Percentiles rank a stretch among this genome's conserved stretches.
Conservation (phyloP, 2,888 invertebrate genomes). For the Hypercompe scribonia region DNA sequence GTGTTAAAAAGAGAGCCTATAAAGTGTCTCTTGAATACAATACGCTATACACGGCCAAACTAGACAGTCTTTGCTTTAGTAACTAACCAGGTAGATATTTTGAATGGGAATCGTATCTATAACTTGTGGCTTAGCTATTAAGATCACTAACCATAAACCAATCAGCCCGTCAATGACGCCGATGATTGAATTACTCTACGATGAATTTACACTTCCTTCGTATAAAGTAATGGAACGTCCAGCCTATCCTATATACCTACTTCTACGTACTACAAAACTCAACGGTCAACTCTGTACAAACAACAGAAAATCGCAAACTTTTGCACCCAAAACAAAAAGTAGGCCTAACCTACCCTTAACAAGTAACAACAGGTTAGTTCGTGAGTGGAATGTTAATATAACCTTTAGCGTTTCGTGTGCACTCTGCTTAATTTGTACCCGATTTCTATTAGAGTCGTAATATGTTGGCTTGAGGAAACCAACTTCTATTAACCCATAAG, state of each 20-base stretch:
- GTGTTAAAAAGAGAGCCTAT: no score
- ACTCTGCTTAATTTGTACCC: constrained; percentile 37
- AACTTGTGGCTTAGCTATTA: no score
- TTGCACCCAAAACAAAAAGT: constrained; percentile 18
- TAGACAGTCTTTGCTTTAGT: no score
- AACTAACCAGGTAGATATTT: no score
- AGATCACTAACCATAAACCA: no score
- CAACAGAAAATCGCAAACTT: constrained; percentile 40
- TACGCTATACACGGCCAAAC: no score
- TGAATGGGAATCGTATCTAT: no score
- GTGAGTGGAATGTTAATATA: constrained; percentile 33
- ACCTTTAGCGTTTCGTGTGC: constrained; percentile 28
- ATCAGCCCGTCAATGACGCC: no score
- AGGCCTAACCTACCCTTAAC: constrained; percentile 35
- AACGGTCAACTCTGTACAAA: constrained; percentile 21
- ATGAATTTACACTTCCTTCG: no score
- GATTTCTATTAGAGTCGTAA: constrained; percentile 14
- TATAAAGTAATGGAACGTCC: no score
- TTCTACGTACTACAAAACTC: background rate
- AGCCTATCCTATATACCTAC: background rate
- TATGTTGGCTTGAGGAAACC: constrained; percentile 8
- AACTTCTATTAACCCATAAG: background rate
- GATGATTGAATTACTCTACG: no score
- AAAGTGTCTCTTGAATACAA: no score
- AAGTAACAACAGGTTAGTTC: constrained; percentile 50